A percentile compares a stretch with the other conserved stretches of the same genome.
phyloP scores from a whole-genome alignment of 2,797 vertebrate species.

The Dallia pectoralis region DNA sequence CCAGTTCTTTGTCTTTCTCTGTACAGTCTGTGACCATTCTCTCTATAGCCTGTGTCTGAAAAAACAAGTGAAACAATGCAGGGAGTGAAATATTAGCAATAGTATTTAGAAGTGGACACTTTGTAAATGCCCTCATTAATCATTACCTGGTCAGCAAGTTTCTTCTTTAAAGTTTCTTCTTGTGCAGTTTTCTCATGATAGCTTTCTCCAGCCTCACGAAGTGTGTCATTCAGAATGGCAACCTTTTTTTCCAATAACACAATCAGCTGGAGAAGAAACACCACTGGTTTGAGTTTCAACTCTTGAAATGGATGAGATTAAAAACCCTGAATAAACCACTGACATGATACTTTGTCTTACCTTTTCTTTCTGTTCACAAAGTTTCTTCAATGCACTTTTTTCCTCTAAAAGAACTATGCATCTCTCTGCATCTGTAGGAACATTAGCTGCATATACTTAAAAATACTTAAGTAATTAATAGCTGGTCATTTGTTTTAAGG shows the following conservation, averaged over 20 bases:
- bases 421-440: constrained; percentile 44
- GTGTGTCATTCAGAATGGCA: constrained; percentile 56
- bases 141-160: constrained; percentile 60
- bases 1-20: constrained; percentile 73
- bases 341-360: constrained; percentile 45
- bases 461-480: too few species aligned
- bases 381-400: constrained; percentile 67
- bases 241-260: constrained; percentile 67
- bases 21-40: constrained; percentile 59
- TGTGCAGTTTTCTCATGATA: constrained; percentile 65
- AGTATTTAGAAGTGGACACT: neutral
- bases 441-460: neutral
- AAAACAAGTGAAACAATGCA: constrained; percentile 9
- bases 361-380: constrained; percentile 74
- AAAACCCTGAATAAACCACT: neutral
- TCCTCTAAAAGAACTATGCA: constrained; percentile 61
- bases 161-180: constrained; percentile 60
- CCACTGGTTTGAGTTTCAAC: neutral
- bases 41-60: constrained; percentile 69
- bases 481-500: too few species aligned
- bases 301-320: neutral
- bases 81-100: neutral
- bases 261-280: constrained; percentile 62
- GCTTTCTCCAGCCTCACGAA: constrained; percentile 61
- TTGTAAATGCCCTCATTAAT: neutral